These are phyloP conservation scores for Microtus richardsoni DNA, from an alignment of 2,113 vertebrate genomes.

Conservation along the genomic window DNA sequence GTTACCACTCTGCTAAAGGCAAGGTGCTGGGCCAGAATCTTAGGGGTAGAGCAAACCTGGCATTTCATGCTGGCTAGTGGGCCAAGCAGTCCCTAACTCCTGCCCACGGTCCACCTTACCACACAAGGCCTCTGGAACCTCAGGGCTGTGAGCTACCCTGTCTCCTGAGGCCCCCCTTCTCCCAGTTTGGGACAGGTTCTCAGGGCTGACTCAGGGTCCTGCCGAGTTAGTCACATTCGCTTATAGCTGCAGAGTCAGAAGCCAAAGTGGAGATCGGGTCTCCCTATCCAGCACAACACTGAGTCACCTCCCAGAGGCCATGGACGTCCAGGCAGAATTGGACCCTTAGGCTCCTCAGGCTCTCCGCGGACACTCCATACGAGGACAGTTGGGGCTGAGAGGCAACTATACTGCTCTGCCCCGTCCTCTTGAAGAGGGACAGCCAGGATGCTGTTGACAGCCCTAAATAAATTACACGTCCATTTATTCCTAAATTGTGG, in stretches of 20 bases:
- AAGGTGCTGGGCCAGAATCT: background rate
- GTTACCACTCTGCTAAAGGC: slow-evolving; percentile 52
- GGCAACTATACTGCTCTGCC: background rate
- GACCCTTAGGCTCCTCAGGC: background rate
- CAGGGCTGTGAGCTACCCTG: background rate
- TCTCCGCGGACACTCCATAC: background rate
- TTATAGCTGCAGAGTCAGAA: slow-evolving; percentile 79
- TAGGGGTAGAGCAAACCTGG: background rate
- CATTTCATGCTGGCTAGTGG: background rate
- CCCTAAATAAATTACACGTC: background rate
- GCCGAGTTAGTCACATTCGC: slow-evolving; percentile 69
- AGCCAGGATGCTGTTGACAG: fast-evolving
- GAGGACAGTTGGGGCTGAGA: background rate
- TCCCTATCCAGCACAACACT: slow-evolving; percentile 43
- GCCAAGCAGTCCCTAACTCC: background rate
- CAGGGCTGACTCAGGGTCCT: slow-evolving; percentile 76
- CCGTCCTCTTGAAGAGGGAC: background rate
- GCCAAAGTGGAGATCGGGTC: slow-evolving; percentile 61
- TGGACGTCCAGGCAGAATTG: background rate
- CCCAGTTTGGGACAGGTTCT: background rate
- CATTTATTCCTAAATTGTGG: background rate
- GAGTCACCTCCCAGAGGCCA: slow-evolving; percentile 54
- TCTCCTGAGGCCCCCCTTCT: background rate
- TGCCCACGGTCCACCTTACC: background rate
- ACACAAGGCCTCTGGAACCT: background rate